A percentile compares a stretch with the other conserved stretches of the same genome.
These are phyloP conservation scores for Sisor rabdophorus DNA, from an alignment of 2,113 vertebrate genomes.

Conservation along the genomic window DNA sequence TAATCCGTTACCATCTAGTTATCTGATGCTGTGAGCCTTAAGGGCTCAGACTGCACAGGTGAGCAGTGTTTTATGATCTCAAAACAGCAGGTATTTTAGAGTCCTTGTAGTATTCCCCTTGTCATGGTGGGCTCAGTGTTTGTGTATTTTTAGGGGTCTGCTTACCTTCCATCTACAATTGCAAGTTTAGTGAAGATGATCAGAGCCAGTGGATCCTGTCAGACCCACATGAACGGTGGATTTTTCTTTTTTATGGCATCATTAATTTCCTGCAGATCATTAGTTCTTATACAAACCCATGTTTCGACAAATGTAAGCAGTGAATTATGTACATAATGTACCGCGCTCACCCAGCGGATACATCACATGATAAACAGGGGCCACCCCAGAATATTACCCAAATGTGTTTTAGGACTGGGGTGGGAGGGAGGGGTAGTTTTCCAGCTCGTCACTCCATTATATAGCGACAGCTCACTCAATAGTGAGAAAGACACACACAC, in stretches of 20 bases:
- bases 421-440: slow-evolving; percentile 45
- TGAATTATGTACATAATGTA: slow-evolving; percentile 89
- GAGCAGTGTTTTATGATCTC: slow-evolving; percentile 28
- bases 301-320: slow-evolving; percentile 94
- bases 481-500: slow-evolving; percentile 42
- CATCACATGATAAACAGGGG: slow-evolving; percentile 88
- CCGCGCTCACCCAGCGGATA: slow-evolving; percentile 69
- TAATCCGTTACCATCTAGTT: background rate
- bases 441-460: slow-evolving; percentile 64
- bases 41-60: background rate
- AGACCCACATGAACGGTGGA: slow-evolving; percentile 75
- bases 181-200: slow-evolving; percentile 82
- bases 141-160: slow-evolving; percentile 34
- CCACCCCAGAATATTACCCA: slow-evolving; percentile 69
- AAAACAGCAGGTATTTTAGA: slow-evolving; percentile 1
- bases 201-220: slow-evolving; percentile 82
- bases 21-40: background rate
- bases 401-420: slow-evolving; percentile 52
- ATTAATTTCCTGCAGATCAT: slow-evolving; percentile 98
- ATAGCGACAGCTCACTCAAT: slow-evolving; percentile 52
- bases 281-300: slow-evolving; percentile 85
- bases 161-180: slow-evolving; percentile 74
- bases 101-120: slow-evolving; percentile 8
- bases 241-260: slow-evolving; percentile 96
- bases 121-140: slow-evolving; percentile 20